Percentiles rank a stretch among this genome's conserved stretches.
These are phyloP conservation scores for Trichonephila clavata DNA, from an alignment of 1,140 invertebrate genomes.

Conservation along the genomic window DNA sequence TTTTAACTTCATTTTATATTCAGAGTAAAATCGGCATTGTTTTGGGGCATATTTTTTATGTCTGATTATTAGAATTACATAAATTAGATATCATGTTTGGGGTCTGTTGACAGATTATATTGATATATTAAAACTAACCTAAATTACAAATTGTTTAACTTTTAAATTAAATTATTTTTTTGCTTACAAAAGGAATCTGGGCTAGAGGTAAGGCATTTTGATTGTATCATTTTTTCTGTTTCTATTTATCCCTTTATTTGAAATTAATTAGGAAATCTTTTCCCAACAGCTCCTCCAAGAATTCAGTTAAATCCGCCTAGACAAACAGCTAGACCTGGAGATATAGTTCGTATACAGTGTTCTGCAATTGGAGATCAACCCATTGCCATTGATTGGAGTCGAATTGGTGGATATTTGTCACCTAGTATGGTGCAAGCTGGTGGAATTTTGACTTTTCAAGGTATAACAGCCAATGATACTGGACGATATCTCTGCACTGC, in stretches of 20 bases:
- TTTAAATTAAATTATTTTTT: slow-evolving; percentile 70
- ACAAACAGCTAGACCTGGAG: slow-evolving; percentile 89
- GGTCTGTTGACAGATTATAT: no score
- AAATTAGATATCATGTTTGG: no score
- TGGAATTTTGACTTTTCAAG: slow-evolving; percentile 83
- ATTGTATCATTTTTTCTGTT: not conserved
- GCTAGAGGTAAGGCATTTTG: slow-evolving; percentile 78
- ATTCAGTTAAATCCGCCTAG: slow-evolving; percentile 87
- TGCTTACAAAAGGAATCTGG: slow-evolving; percentile 77
- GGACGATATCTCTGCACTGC: slow-evolving; percentile 86
- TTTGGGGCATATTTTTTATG: no score
- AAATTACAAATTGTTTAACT: no score
- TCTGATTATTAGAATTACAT: no score
- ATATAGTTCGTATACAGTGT: slow-evolving; percentile 89
- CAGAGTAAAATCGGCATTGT: no score
- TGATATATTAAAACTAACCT: no score
- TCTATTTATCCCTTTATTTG: not conserved
- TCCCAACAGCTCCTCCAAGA: slow-evolving; percentile 80
- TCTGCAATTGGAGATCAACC: slow-evolving; percentile 89
- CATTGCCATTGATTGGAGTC: slow-evolving; percentile 89
- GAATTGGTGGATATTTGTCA: slow-evolving; percentile 85
- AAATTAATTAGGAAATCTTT: not conserved
- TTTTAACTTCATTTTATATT: no score
- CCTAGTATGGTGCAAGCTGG: slow-evolving; percentile 82
- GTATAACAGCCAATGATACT: slow-evolving; percentile 84